Base-by-base conservation (phyloP, 2,113 vertebrate species). In the Epinephelus fuscoguttatus region DNA sequence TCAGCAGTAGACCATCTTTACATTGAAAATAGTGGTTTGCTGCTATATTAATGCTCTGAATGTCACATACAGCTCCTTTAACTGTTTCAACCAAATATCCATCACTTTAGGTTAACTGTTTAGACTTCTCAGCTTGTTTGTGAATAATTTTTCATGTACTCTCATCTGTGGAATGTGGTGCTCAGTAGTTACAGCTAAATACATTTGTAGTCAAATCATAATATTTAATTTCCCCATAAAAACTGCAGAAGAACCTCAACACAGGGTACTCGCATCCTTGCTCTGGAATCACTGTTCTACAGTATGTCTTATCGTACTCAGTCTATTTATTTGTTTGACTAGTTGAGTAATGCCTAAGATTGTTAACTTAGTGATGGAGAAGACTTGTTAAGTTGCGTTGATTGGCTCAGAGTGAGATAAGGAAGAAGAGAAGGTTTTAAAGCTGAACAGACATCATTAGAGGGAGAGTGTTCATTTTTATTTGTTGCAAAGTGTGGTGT, bases 391-490 rank as follows among this genome's bases (percentile, higher is more conserved):
- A 57, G 52, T 42, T 85, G 69, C 62, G 70, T 42, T 78, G 74
- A 86, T 80, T 88, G 85, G 70, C 49, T 84, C 19, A 21, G 55
- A 55, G 23, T 30, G 72, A 45, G 86, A 88, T 83, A 84, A 87
- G 70, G 71, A 75, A 61, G 56, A 40, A 53, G 42, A 80, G 63
- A 64, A 55, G 78, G 70, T 73, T 64, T 78, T 86, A 64, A 81
- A 82, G 62, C 25, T 60, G 7, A 53, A 64, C 30, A 23, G 60
- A 78, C 47, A 57, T 52, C 68, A 76, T 60, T 57, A 80, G 50
- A 57, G 53, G 52, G 13, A 68, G 64, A 7, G 25, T 4, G 11
- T 30, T 71, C 13, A 17, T 73, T 78, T 81, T 56, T 69, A 40
- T 70, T 72, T 69, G 50, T 59, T 40, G 47, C 72, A 42, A 78